Evolutionary conservation across 2,888 invertebrate species (phyloP), one percentile per base, ranked within the genome.

Genomic region (Drosophila gaucha): DNA sequence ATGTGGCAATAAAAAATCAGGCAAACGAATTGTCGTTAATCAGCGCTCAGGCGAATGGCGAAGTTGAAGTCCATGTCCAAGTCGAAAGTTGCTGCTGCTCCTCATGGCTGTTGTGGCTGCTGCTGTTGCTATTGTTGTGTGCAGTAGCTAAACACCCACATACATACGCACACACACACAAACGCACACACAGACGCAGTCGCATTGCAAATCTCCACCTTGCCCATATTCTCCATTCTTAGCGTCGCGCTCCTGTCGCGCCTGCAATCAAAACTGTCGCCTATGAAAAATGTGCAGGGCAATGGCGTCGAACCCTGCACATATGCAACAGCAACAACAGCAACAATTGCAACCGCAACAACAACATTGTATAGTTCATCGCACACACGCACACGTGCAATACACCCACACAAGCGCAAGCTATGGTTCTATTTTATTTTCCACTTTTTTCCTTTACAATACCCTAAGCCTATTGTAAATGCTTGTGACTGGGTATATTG

Each of bases 1-100:
- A 20, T 55, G 46, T 63, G 63, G 84, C 67, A 84, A 84, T 87
- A 87, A 87, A 82, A 84, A 87, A 86, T 84, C 86, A 79, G 80
- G 83, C 88, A 87, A 84, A 86, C 88, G 88, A 87, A 87, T 80
- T 87, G 88, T 80, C 86, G 84, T 84, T 88, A 87, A 84, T 84
- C 83, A 84, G 83, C 70, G 77, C 74, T 65, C 66, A 67, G 44
- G 59, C 59, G 60, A 47, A 68, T 74, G 69, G 57, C 74, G 64
- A 52, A 64, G 70, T 59, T 68, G 52, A 68, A 65, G 59, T 60
- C 64, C 64, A 54, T 28, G 65, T 63, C 56, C 56, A 64, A 46
- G 68, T 62, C 43, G 43, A 58, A 58, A 70, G 67, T 63, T 67
- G 60, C 14, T 16, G 33, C 24, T 44, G 36, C 20, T 26, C 9